Percentiles rank a stretch among this genome's conserved stretches.
These are phyloP conservation scores for Lordiphosa clarofinis DNA, from an alignment of 1,140 invertebrate species.

Conservation along the genomic window DNA sequence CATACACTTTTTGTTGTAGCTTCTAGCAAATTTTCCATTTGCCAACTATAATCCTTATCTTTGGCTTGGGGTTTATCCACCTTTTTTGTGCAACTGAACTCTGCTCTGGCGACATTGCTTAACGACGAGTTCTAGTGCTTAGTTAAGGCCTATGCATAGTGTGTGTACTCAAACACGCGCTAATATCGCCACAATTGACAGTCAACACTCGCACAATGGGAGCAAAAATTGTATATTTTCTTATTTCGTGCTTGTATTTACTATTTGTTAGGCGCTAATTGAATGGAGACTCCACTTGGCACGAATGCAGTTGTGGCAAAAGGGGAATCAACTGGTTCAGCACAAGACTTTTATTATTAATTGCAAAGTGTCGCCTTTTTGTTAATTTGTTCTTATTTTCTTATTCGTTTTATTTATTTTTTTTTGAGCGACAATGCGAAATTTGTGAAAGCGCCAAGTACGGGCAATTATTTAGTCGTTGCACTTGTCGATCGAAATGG, in stretches of 20 bases:
- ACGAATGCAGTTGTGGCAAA: neutral
- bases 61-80: too few species aligned
- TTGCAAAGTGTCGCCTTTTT: constrained; percentile 9
- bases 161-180: constrained; percentile 60
- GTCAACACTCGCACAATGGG: constrained; percentile 1
- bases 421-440: too few species aligned
- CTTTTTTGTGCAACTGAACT: too few species aligned
- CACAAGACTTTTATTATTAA: constrained; percentile 18
- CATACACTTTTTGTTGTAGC: too few species aligned
- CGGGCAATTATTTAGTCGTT: constrained; percentile 3
- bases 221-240: neutral
- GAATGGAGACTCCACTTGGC: constrained; percentile 8
- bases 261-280: constrained; percentile 4
- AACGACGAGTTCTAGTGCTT: constrained; percentile 40
- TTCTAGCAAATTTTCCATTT: too few species aligned
- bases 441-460: neutral
- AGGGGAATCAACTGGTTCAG: neutral
- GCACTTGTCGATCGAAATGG: constrained; percentile 4
- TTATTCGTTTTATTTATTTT: neutral
- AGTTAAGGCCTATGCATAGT: constrained; percentile 34
- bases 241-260: constrained; percentile 1
- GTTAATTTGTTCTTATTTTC: constrained; percentile 1
- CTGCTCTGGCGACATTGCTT: constrained; percentile 48
- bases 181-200: constrained; percentile 43
- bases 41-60: too few species aligned